These are phyloP conservation scores for Rallus crepitans DNA, from an alignment of 2,797 vertebrate species.

Conservation along the genomic window DNA sequence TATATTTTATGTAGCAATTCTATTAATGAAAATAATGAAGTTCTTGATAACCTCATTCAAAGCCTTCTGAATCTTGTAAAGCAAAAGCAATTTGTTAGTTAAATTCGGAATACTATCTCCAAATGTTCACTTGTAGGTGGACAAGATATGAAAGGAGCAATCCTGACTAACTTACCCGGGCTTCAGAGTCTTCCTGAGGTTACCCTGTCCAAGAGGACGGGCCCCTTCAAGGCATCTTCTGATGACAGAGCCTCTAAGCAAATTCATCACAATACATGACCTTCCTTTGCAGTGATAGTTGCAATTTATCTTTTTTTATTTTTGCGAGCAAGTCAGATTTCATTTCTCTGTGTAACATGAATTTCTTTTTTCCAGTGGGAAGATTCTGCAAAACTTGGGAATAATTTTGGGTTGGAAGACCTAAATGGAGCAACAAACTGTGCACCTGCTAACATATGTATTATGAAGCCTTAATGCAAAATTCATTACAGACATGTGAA, in stretches of 20 bases:
- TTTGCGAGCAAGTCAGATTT: background rate
- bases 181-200: background rate
- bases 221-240: background rate
- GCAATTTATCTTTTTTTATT: background rate
- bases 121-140: background rate
- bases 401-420: background rate
- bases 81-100: background rate
- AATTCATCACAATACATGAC: background rate
- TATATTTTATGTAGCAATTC: background rate
- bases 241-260: background rate
- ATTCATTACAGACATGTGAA: background rate
- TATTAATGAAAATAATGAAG: background rate
- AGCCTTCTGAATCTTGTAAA: background rate
- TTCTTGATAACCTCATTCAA: fast-evolving
- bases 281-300: background rate
- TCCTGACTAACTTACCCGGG: background rate
- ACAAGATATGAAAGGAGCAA: background rate
- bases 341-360: background rate
- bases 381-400: background rate
- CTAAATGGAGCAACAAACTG: background rate
- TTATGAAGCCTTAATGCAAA: background rate
- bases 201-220: background rate
- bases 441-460: background rate
- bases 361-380: background rate
- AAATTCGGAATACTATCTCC: background rate